Percentiles rank a stretch among this genome's conserved stretches.
phyloP scores from a whole-genome alignment of 2,113 vertebrate genomes.

The Pachycephala philippinensis region DNA sequence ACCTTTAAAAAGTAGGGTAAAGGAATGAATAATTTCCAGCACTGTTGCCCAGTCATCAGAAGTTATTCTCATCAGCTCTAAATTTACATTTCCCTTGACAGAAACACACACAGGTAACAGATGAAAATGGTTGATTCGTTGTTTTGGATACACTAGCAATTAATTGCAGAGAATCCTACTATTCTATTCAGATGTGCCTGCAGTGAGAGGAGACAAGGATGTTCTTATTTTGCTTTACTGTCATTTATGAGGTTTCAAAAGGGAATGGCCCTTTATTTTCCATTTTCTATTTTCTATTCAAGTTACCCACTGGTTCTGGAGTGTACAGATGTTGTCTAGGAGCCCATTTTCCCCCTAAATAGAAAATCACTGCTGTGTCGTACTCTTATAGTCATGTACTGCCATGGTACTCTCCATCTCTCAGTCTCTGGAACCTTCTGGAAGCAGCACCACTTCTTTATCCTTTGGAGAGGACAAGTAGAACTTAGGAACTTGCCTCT shows the following conservation, averaged over 20 bases:
- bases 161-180: background rate
- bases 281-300: background rate
- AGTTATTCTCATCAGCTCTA: background rate
- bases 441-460: background rate
- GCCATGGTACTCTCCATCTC: background rate
- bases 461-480: background rate
- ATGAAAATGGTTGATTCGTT: background rate
- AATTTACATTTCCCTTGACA: conserved; percentile 3
- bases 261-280: background rate
- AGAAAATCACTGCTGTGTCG: background rate
- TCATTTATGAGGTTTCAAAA: background rate
- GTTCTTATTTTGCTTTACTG: background rate
- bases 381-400: background rate
- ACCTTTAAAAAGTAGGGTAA: background rate
- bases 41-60: background rate
- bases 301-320: background rate
- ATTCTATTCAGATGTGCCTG: background rate
- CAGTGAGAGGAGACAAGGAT: background rate
- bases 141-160: background rate
- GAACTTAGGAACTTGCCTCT: background rate
- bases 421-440: background rate
- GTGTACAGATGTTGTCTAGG: background rate
- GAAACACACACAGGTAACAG: background rate
- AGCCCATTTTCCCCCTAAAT: background rate
- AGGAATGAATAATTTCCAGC: background rate